phyloP scores from a whole-genome alignment of 2,888 invertebrate species.

The Himalopsyche tibetana region DNA sequence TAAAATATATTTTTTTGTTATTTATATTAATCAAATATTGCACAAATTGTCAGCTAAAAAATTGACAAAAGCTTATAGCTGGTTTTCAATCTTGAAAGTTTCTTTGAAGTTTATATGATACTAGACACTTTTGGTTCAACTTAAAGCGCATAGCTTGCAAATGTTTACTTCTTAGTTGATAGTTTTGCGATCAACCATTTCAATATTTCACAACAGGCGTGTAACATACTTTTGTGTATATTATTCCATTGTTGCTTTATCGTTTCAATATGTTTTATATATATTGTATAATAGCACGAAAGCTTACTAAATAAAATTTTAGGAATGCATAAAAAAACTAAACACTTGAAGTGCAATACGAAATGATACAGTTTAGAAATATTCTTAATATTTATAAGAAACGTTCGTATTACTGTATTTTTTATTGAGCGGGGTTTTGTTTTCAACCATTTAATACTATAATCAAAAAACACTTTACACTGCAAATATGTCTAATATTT shows the following conservation, averaged over 20 bases:
- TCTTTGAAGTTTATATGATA: neutral
- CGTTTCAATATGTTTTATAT: neutral
- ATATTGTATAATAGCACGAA: neutral
- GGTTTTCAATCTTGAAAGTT: neutral
- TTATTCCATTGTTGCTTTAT: neutral
- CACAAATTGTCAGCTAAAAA: neutral
- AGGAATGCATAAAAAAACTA: no score
- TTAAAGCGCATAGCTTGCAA: slow-evolving; percentile 16
- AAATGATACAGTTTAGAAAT: no score
- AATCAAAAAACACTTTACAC: no score
- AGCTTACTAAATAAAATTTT: no score
- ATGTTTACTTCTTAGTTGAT: slow-evolving; percentile 5
- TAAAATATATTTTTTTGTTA: no score
- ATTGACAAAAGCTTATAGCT: neutral
- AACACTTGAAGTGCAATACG: no score
- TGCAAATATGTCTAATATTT: no score
- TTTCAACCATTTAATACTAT: no score
- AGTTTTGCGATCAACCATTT: slow-evolving; percentile 20
- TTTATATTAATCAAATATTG: no score
- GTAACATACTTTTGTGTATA: neutral
- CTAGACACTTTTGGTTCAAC: slow-evolving; percentile 21
- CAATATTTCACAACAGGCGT: slow-evolving; percentile 26
- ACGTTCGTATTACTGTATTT: no score
- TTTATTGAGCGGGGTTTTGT: no score
- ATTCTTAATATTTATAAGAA: no score